Percentiles rank a stretch among this genome's conserved stretches.
Conservation (phyloP, 2,888 invertebrate genomes). For the Labia minor region DNA sequence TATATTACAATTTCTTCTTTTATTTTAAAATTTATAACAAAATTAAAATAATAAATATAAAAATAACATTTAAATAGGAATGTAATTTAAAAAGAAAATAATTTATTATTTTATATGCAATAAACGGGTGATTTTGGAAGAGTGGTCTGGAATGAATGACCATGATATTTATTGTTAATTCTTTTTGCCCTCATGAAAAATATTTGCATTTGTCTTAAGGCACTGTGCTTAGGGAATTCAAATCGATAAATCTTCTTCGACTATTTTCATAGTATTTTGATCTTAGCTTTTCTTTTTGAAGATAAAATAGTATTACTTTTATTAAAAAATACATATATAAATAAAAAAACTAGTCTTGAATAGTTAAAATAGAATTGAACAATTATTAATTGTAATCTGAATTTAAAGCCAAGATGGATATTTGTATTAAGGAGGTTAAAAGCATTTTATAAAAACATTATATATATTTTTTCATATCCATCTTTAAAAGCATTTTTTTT, state of each 20-base stretch:
- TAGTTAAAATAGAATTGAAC: not conserved
- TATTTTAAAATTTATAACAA: not conserved
- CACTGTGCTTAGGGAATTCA: constrained; percentile 3
- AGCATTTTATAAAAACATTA: not conserved
- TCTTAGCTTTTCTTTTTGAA: not conserved
- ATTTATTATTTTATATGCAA: not conserved
- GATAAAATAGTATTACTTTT: not conserved
- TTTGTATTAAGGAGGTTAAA: not conserved
- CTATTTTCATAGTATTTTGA: not conserved
- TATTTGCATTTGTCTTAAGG: not conserved
- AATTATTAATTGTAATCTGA: not conserved
- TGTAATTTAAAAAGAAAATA: not conserved
- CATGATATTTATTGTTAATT: not conserved
- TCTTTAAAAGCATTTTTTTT: not conserved
- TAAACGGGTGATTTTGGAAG: constrained; percentile 4
- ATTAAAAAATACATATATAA: not conserved
- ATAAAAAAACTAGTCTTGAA: not conserved
- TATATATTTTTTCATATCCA: not conserved
- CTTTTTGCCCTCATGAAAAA: not conserved
- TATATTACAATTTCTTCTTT: constrained; percentile 13
- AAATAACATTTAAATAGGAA: not conserved
- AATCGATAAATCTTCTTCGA: not conserved
- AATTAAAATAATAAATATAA: constrained; percentile 2
- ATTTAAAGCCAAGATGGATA: not conserved
- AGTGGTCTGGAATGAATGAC: not conserved